A percentile compares a stretch with the other conserved stretches of the same genome.
Evolutionary conservation across 2,888 invertebrate genomes (phyloP).

Genomic region (Linyphia triangularis): DNA sequence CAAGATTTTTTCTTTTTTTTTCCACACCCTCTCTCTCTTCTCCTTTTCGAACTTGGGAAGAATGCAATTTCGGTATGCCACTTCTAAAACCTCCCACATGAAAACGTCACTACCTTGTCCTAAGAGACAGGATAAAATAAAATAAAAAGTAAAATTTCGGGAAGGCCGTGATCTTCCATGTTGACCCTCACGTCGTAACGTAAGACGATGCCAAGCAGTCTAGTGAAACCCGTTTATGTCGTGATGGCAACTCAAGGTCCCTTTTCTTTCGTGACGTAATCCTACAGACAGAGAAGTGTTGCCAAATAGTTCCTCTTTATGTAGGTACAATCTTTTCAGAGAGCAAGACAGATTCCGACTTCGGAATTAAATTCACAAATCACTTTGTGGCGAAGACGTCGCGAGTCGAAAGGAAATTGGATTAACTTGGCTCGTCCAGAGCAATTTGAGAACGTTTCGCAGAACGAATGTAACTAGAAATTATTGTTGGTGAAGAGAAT

Average conservation of each 20-base stretch:
- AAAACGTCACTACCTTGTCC: slow-evolving; percentile 9
- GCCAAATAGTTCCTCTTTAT: slow-evolving; percentile 34
- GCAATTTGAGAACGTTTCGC: no score
- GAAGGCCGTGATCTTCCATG: slow-evolving; percentile 68
- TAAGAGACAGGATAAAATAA: not conserved
- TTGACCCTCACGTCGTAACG: slow-evolving; percentile 48
- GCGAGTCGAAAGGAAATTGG: not conserved
- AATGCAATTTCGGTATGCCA: not conserved
- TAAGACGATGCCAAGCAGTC: slow-evolving; percentile 71
- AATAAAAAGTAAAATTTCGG: slow-evolving; percentile 17
- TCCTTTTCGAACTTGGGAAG: not conserved
- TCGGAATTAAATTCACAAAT: not conserved
- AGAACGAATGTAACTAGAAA: not conserved
- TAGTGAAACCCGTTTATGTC: slow-evolving; percentile 64
- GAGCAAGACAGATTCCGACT: not conserved
- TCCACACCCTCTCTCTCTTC: not conserved
- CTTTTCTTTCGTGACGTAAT: slow-evolving; percentile 46
- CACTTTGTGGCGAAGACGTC: not conserved
- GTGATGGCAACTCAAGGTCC: slow-evolving; percentile 45
- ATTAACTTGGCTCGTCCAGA: not conserved
- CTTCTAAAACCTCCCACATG: slow-evolving; percentile 9
- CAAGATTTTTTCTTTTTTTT: no score
- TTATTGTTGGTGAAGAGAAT: not conserved
- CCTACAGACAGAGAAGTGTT: not conserved
- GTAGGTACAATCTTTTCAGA: not conserved